These are phyloP conservation scores for Drosophila lacicola DNA, from an alignment of 2,888 invertebrate species.

Conservation along the genomic window DNA sequence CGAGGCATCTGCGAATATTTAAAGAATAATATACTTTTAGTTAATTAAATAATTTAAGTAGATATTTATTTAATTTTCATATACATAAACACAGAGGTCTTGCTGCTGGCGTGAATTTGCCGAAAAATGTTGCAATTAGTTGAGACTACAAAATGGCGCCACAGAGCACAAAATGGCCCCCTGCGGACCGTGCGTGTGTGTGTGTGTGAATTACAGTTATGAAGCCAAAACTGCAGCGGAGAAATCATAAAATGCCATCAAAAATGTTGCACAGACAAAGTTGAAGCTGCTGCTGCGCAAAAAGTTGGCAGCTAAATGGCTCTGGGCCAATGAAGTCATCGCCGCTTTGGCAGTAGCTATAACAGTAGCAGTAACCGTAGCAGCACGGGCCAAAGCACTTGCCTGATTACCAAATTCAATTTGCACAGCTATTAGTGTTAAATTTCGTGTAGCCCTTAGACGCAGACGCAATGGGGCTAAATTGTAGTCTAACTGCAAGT, in stretches of 20 bases:
- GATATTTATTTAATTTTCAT: neutral
- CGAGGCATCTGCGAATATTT: slow-evolving; percentile 88
- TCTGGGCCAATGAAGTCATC: slow-evolving; percentile 71
- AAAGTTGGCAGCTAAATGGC: slow-evolving; percentile 61
- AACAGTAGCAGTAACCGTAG: neutral
- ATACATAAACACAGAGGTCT: slow-evolving; percentile 5
- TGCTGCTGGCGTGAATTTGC: slow-evolving; percentile 16
- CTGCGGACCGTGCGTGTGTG: slow-evolving; percentile 5
- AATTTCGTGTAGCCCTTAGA: slow-evolving; percentile 24
- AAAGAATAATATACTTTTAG: slow-evolving; percentile 11
- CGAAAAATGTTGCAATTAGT: slow-evolving; percentile 43
- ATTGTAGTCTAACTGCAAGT: slow-evolving; percentile 3
- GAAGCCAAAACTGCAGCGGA: slow-evolving; percentile 46
- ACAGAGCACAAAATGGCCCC: slow-evolving; percentile 19
- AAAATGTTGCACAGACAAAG: slow-evolving; percentile 68
- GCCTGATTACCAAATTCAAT: slow-evolving; percentile 68
- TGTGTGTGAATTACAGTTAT: slow-evolving; percentile 50
- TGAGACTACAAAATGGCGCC: slow-evolving; percentile 35
- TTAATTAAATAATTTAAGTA: neutral
- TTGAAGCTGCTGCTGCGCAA: slow-evolving; percentile 53
- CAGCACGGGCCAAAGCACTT: slow-evolving; percentile 33
- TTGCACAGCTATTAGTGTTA: slow-evolving; percentile 47
- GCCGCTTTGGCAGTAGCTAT: slow-evolving; percentile 39
- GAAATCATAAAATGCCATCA: slow-evolving; percentile 73
- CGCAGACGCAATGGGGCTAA: slow-evolving; percentile 19